phyloP scores from a whole-genome alignment of 2,797 vertebrate genomes.

The Centroberyx gerrardi region DNA sequence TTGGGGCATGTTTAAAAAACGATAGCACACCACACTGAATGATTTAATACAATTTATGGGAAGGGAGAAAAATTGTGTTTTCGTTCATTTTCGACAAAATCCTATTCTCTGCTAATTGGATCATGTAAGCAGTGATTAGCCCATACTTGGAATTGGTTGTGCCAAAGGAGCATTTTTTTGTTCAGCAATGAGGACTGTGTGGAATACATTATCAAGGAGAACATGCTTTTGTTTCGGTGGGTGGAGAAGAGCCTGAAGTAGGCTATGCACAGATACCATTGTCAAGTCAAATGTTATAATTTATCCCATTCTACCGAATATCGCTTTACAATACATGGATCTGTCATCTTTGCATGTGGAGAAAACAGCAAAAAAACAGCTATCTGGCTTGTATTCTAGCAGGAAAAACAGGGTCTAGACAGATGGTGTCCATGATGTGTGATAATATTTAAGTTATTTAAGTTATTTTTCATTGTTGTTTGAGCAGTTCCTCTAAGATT shows the following conservation, averaged over 20 bases:
- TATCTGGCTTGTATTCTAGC: too few species aligned
- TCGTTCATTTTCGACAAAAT: constrained; percentile 63
- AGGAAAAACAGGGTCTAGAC: too few species aligned
- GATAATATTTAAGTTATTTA: too few species aligned
- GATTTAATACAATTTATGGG: constrained; percentile 62
- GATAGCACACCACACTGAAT: constrained; percentile 46
- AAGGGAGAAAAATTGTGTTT: constrained; percentile 49
- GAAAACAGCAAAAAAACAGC: too few species aligned
- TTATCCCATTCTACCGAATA: neutral
- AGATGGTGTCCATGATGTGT: too few species aligned
- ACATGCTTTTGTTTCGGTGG: neutral
- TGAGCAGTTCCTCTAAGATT: too few species aligned
- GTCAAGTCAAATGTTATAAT: neutral
- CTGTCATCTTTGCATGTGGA: too few species aligned
- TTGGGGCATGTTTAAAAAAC: constrained; percentile 44
- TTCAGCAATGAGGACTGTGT: neutral
- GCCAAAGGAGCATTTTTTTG: constrained; percentile 7
- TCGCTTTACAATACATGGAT: too few species aligned
- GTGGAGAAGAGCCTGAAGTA: neutral
- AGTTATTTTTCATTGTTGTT: too few species aligned
- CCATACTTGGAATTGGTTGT: constrained; percentile 23
- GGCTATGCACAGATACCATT: neutral
- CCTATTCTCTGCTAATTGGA: constrained; percentile 61
- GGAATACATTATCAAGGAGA: constrained; percentile 1
- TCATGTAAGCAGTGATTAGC: constrained; percentile 48